Evolutionary conservation across 2,797 vertebrate genomes (phyloP).

Genomic region (Miichthys miiuy): DNA sequence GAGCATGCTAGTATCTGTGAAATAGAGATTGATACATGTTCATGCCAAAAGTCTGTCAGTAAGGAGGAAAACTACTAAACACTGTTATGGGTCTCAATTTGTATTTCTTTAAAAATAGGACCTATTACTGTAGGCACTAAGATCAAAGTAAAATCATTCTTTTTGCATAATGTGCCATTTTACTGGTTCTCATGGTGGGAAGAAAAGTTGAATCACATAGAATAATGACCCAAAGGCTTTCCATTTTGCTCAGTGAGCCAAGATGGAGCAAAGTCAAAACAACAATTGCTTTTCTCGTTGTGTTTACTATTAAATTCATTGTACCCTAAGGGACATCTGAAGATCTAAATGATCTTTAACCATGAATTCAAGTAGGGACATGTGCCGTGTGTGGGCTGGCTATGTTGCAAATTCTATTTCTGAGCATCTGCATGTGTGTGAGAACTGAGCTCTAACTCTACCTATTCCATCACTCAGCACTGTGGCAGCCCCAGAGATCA

Average conservation of each 20-base stretch:
- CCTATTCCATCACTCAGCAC: constrained; percentile 55
- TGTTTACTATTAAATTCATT: constrained; percentile 42
- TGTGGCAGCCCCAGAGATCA: constrained; percentile 21
- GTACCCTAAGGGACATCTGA: constrained; percentile 31
- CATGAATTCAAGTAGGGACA: constrained; percentile 10
- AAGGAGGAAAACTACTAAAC: constrained; percentile 52
- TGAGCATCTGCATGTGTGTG: constrained; percentile 8
- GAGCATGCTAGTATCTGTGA: constrained; percentile 59
- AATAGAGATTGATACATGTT: constrained; percentile 58
- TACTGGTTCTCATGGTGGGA: constrained; percentile 46
- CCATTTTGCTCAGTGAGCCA: constrained; percentile 55
- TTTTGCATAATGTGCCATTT: constrained; percentile 56
- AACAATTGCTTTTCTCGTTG: constrained; percentile 35
- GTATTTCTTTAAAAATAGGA: constrained; percentile 64
- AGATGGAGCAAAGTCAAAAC: constrained; percentile 50
- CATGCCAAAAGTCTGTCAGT: constrained; percentile 54
- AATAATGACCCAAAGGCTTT: constrained; percentile 62
- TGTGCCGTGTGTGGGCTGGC: constrained; percentile 13
- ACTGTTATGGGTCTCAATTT: constrained; percentile 58
- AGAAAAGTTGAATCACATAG: constrained; percentile 59
- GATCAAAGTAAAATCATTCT: constrained; percentile 62
- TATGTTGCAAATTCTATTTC: constrained; percentile 25
- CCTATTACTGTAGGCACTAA: constrained; percentile 48
- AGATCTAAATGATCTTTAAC: constrained; percentile 23
- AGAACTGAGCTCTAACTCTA: constrained; percentile 37